phyloP scores from a whole-genome alignment of 2,888 invertebrate genomes.

The Laspeyria flexula region DNA sequence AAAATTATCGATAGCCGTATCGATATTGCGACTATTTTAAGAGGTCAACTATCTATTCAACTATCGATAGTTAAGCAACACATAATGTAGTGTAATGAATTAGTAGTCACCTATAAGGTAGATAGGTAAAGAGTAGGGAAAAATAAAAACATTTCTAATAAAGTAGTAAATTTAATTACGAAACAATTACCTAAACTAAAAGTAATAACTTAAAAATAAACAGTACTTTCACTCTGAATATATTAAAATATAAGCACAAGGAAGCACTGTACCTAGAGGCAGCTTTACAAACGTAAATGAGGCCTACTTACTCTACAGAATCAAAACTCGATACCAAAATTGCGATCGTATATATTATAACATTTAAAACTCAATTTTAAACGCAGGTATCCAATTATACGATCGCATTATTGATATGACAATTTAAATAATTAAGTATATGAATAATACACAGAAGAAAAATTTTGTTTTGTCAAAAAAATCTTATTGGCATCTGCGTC shows the following conservation, averaged over 20 bases:
- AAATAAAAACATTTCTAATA: neutral
- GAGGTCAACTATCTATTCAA: no score
- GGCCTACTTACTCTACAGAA: constrained; percentile 3
- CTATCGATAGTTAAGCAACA: no score
- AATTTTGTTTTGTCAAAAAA: constrained; percentile 19
- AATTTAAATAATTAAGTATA: neutral
- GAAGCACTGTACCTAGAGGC: constrained; percentile 66
- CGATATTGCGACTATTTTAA: no score
- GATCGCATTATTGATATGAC: neutral
- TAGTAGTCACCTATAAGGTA: no score
- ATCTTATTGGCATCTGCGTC: constrained; percentile 38
- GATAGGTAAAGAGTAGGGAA: neutral
- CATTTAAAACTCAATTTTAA: constrained; percentile 35
- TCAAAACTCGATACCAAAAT: constrained; percentile 2
- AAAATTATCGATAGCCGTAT: no score
- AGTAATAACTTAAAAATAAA: constrained; percentile 10
- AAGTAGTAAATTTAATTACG: neutral
- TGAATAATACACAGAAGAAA: neutral
- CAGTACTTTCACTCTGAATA: constrained; percentile 79
- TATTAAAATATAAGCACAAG: constrained; percentile 78
- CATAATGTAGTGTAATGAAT: no score
- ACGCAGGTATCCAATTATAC: neutral
- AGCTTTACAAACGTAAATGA: constrained; percentile 60
- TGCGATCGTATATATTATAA: neutral
- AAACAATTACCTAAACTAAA: neutral